These are phyloP conservation scores for Felis chaus DNA, from an alignment of 2,113 vertebrate genomes.

Conservation along the genomic window DNA sequence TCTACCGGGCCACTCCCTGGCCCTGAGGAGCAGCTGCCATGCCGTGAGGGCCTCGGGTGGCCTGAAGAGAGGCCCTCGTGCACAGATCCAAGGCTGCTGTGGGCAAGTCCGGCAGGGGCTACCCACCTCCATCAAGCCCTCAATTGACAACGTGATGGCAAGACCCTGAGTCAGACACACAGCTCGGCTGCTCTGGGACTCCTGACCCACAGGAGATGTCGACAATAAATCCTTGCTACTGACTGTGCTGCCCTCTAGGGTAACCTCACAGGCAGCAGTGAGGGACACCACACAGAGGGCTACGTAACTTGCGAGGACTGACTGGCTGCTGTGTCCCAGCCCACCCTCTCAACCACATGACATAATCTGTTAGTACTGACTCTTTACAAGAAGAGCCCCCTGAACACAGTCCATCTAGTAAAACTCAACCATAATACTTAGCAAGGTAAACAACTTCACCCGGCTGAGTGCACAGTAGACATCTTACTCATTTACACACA, in stretches of 20 bases:
- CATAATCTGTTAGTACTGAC: neutral
- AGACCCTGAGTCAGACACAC: neutral
- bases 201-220: too few relatives aligned
- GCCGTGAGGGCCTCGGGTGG: neutral
- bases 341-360: neutral
- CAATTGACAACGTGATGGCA: neutral
- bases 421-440: rapidly evolving
- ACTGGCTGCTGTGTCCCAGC: neutral
- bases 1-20: neutral
- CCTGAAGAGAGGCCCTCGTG: neutral
- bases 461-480: too few relatives aligned
- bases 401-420: too few relatives aligned
- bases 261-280: rapidly evolving
- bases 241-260: neutral
- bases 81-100: too few relatives aligned
- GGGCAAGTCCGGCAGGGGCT: neutral
- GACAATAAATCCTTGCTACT: neutral
- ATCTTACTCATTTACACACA: too few relatives aligned
- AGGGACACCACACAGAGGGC: neutral
- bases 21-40: neutral
- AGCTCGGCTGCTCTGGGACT: neutral
- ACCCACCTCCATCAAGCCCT: neutral
- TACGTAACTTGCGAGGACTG: neutral
- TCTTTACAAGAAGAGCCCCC: neutral
- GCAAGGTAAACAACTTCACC: neutral